Evolutionary conservation across 2,888 invertebrate species (phyloP).

Genomic region (Philhelius pedissequus): DNA sequence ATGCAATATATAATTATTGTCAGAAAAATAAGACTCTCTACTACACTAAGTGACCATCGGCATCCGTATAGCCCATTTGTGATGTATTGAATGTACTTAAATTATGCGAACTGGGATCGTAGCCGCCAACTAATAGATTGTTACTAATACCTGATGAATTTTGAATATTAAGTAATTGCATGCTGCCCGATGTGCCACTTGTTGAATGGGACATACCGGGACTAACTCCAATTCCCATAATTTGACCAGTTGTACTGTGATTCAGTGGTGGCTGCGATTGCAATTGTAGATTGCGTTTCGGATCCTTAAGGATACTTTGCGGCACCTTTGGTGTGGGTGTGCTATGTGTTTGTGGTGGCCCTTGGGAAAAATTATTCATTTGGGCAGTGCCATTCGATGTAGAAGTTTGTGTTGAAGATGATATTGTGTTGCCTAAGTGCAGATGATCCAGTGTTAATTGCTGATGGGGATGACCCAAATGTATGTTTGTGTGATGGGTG

Average conservation of each 20-base stretch:
- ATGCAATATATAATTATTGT: background rate
- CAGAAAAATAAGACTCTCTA: slow-evolving; percentile 43
- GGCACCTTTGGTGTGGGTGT: slow-evolving; percentile 80
- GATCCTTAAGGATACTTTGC: slow-evolving; percentile 83
- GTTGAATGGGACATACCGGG: slow-evolving; percentile 39
- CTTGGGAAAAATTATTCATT: slow-evolving; percentile 69
- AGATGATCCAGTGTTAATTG: slow-evolving; percentile 75
- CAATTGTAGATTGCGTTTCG: slow-evolving; percentile 82
- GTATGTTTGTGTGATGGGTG: slow-evolving; percentile 77
- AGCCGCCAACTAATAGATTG: slow-evolving; percentile 73
- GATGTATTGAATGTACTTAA: slow-evolving; percentile 77
- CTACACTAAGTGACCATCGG: slow-evolving; percentile 79
- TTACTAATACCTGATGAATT: slow-evolving; percentile 78
- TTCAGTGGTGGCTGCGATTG: slow-evolving; percentile 77
- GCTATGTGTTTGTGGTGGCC: slow-evolving; percentile 67
- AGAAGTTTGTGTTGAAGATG: slow-evolving; percentile 75
- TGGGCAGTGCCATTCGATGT: slow-evolving; percentile 73
- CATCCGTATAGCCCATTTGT: slow-evolving; percentile 78
- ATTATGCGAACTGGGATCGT: slow-evolving; percentile 76
- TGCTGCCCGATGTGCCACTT: slow-evolving; percentile 77
- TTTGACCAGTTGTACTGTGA: slow-evolving; percentile 50
- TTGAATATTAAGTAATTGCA: slow-evolving; percentile 83
- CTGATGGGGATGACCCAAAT: slow-evolving; percentile 68
- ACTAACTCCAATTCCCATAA: slow-evolving; percentile 59
- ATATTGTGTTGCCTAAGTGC: slow-evolving; percentile 76